A percentile compares a stretch with the other conserved stretches of the same genome.
These are phyloP conservation scores for Myrmecophaga tridactyla DNA, from an alignment of 2,113 vertebrate genomes.

Conservation along the genomic window DNA sequence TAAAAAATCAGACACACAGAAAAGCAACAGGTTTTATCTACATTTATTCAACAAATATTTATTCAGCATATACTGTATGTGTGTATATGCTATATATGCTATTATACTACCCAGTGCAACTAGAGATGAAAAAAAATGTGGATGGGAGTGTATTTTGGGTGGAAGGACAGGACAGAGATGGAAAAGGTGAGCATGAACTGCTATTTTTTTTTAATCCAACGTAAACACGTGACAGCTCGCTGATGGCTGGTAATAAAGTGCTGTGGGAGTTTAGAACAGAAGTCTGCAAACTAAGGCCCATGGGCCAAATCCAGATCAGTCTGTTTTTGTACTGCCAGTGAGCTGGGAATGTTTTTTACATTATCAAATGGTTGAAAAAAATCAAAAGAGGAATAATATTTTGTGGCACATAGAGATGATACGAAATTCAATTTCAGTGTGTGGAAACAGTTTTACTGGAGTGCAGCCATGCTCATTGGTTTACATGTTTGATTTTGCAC, in stretches of 20 bases:
- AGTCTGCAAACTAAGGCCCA: neutral
- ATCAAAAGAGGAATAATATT: neutral
- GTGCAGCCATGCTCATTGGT: neutral
- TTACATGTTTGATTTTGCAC: neutral
- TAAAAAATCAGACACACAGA: neutral
- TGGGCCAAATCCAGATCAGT: neutral
- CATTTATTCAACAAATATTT: neutral
- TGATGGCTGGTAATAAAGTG: neutral
- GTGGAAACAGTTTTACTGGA: neutral
- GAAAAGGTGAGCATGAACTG: neutral
- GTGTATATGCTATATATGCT: too few relatives aligned
- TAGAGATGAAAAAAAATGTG: neutral
- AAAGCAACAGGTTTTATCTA: neutral
- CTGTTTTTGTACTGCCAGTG: neutral
- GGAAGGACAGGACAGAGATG: neutral
- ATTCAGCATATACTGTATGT: neutral
- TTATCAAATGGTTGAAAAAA: neutral
- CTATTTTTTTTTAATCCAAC: too few relatives aligned
- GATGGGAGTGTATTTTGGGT: neutral
- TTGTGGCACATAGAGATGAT: neutral
- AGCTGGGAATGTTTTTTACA: neutral
- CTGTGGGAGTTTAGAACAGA: neutral
- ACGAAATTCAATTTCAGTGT: slow-evolving; percentile 15
- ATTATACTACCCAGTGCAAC: neutral
- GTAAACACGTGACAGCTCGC: neutral